phyloP scores from a whole-genome alignment of 2,797 vertebrate genomes.

The Pygocentrus nattereri region DNA sequence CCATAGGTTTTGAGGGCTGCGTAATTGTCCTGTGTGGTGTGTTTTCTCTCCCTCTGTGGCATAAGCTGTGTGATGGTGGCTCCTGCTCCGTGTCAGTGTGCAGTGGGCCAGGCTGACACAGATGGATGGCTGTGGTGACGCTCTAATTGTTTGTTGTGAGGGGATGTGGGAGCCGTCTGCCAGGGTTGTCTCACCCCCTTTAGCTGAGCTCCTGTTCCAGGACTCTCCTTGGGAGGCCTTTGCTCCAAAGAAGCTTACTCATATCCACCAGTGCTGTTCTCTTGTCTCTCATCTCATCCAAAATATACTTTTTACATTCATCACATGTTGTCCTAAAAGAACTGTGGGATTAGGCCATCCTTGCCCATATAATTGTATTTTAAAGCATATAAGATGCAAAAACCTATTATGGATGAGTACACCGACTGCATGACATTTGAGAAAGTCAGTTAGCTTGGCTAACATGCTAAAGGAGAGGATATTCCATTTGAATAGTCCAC shows the following conservation, averaged over 20 bases:
- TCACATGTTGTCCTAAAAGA: background rate
- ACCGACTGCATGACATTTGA: too few relatives aligned
- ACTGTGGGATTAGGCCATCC: background rate
- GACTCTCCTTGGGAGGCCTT: constrained; percentile 29
- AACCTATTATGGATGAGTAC: too few relatives aligned
- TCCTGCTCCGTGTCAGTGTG: constrained; percentile 40
- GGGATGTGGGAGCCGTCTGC: constrained; percentile 40
- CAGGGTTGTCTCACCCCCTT: constrained; percentile 41
- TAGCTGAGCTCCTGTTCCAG: constrained; percentile 19
- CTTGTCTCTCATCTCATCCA: background rate
- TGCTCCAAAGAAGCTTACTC: background rate
- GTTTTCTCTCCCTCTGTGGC: constrained; percentile 50
- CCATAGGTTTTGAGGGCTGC: constrained; percentile 43
- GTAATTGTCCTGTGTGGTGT: constrained; percentile 42
- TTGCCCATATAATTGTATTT: background rate
- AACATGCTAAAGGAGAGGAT: too few relatives aligned
- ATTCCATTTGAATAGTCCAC: too few relatives aligned
- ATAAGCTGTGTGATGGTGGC: constrained; percentile 29
- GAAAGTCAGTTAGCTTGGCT: too few relatives aligned
- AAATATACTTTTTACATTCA: background rate
- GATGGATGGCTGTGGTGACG: constrained; percentile 53
- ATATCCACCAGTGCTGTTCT: background rate
- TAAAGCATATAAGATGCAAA: too few relatives aligned
- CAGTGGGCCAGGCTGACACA: constrained; percentile 39
- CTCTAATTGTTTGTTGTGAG: constrained; percentile 57